phyloP scores from a whole-genome alignment of 1,140 invertebrate species.

The Sarcophaga bullata region DNA sequence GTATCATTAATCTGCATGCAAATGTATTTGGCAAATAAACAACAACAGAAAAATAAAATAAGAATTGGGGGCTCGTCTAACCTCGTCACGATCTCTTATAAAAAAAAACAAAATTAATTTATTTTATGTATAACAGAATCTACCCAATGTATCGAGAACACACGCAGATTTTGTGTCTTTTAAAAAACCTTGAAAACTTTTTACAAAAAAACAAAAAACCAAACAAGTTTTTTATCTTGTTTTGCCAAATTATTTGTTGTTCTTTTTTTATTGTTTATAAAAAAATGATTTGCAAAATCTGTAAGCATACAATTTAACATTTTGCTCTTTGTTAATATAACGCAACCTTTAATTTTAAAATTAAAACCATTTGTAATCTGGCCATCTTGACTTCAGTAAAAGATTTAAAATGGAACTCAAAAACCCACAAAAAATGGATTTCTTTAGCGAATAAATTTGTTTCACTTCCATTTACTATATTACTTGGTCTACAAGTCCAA shows the following conservation, averaged over 20 bases:
- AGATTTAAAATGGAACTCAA: too few species aligned
- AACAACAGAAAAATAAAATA: neutral
- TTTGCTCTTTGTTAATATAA: too few species aligned
- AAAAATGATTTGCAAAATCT: neutral
- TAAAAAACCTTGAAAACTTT: constrained; percentile 12
- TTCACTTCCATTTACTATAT: too few species aligned
- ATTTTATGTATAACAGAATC: neutral
- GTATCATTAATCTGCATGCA: neutral
- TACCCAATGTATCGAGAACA: neutral
- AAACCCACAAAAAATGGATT: too few species aligned
- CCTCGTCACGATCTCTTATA: neutral
- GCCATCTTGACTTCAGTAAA: too few species aligned
- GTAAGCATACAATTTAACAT: too few species aligned
- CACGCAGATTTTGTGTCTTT: neutral
- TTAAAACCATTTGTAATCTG: too few species aligned
- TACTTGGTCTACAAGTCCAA: too few species aligned
- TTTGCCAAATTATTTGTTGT: neutral
- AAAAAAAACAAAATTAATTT: neutral
- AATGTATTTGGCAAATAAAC: neutral
- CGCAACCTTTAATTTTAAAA: too few species aligned
- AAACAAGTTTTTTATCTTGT: neutral
- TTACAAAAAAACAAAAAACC: neutral
- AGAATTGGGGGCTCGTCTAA: constrained; percentile 12
- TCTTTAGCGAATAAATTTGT: too few species aligned
- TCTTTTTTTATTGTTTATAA: neutral